Base-by-base conservation (phyloP, 1,140 invertebrate genomes). In the Ephestia elutella region DNA sequence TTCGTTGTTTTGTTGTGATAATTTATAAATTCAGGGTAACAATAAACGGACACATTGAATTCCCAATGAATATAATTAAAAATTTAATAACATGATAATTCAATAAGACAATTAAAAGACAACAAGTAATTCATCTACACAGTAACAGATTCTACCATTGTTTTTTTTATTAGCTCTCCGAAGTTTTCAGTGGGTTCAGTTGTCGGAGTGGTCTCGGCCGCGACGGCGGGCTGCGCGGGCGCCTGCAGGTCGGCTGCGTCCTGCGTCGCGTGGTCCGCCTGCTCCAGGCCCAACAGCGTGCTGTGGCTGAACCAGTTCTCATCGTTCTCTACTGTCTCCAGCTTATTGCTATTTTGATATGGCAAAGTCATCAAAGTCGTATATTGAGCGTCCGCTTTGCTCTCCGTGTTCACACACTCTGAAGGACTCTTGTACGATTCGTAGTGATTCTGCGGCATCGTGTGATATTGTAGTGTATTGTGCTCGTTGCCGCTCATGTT, bases 81-180 rank as follows among this genome's bases (percentile, higher is more conserved):
- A 84, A 77, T 73, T 74, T 79, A 80, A 78, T 85, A 82, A 85
- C 79, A 79, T 78, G 68, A 77, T 79, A 80, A 73, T 80, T 74
- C 38, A 76, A 65, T 75, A 76, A 73, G 70, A 81, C 62, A 63
- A 74, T 79, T 79, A 78, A 82, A 77, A 78, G 66, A 85, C 73
- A 85, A 84, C 78, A 83, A 83, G 65, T 73, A 80, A 76, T 69
- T 80, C 66, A 75, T 75, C 84, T 92, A 95, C 84, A 94, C 95
- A 72, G 93, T 95, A 60, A 96, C 95, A 72, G 95, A 96, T 89
- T 96, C 96, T 70, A 96, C 95, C 91, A 97, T 96, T 30, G 95
- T 95, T 87, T 97, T 96, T 86, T 96, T 97, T 64, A 97, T 96
- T 62, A 97, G 95, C 90, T 97, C 95, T 38, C 95, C 95, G 82